These are phyloP conservation scores for Entomobrya proxima DNA, from an alignment of 2,888 invertebrate species.

Conservation along the genomic window DNA sequence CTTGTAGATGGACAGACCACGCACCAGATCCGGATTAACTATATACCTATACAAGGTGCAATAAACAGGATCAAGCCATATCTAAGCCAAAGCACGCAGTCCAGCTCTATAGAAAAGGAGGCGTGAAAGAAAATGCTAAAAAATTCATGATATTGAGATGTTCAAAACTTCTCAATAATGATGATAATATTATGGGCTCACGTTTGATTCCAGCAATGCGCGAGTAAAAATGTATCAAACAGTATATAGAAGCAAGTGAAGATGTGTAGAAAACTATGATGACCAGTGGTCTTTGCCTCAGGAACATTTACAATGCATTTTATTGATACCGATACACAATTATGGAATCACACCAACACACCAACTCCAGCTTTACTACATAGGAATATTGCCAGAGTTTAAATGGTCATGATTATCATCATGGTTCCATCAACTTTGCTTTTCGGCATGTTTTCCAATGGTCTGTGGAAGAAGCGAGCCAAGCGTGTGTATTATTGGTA, in stretches of 20 bases:
- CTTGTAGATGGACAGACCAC: neutral
- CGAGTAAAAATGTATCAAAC: neutral
- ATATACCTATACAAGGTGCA: neutral
- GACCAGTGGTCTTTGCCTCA: too few species aligned
- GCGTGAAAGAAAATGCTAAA: slow-evolving; percentile 67
- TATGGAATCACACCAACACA: slow-evolving; percentile 33
- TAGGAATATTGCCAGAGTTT: slow-evolving; percentile 28
- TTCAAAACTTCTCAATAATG: slow-evolving; percentile 56
- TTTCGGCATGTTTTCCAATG: slow-evolving; percentile 9
- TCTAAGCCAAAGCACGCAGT: neutral
- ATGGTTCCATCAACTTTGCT: slow-evolving; percentile 20
- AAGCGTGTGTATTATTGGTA: neutral
- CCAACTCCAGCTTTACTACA: neutral
- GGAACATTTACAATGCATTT: slow-evolving; percentile 27
- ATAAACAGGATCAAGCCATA: neutral
- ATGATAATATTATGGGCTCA: slow-evolving; percentile 26
- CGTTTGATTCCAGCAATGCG: too few species aligned
- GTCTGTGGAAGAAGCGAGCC: neutral
- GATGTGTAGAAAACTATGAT: too few species aligned
- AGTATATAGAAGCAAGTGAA: too few species aligned
- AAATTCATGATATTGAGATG: slow-evolving; percentile 72
- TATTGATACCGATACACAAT: slow-evolving; percentile 33
- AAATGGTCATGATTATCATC: slow-evolving; percentile 33
- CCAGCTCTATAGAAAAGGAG: slow-evolving; percentile 51
- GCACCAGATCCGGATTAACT: slow-evolving; percentile 32